phyloP scores from a whole-genome alignment of 2,888 invertebrate species.

The Netelia melanura region DNA sequence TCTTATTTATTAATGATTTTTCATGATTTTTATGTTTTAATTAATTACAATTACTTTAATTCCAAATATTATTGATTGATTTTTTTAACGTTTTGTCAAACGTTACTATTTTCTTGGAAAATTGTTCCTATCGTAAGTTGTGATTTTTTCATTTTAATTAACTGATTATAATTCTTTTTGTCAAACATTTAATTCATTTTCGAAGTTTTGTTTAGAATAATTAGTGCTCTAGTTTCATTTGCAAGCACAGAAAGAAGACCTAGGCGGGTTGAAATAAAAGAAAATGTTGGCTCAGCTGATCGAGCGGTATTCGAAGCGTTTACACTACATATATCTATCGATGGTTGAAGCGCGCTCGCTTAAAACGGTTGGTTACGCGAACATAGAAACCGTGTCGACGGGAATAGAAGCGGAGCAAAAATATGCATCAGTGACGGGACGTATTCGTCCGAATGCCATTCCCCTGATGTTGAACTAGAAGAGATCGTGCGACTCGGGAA shows the following conservation, averaged over 20 bases:
- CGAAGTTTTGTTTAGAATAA: background rate
- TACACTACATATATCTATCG: constrained; percentile 58
- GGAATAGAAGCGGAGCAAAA: constrained; percentile 79
- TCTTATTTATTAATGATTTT: too few relatives aligned
- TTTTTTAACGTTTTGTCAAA: too few relatives aligned
- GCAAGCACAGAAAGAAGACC: background rate
- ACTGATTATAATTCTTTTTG: background rate
- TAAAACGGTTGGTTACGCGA: constrained; percentile 80
- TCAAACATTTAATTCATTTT: background rate
- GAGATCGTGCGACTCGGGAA: constrained; percentile 9
- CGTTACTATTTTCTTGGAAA: too few relatives aligned
- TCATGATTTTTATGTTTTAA: too few relatives aligned
- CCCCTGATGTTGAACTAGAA: background rate
- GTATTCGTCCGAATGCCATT: constrained; percentile 39
- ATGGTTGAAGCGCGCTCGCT: constrained; percentile 70
- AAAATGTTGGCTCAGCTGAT: constrained; percentile 43
- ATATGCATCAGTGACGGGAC: constrained; percentile 73
- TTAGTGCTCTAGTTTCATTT: background rate
- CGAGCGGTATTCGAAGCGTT: constrained; percentile 13
- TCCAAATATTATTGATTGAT: too few relatives aligned
- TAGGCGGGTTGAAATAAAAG: background rate
- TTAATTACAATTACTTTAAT: too few relatives aligned
- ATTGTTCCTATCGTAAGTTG: too few relatives aligned
- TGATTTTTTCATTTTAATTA: too few relatives aligned
- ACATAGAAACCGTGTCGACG: constrained; percentile 72